phyloP scores from a whole-genome alignment of 2,113 vertebrate species.

The Nesoenas mayeri region DNA sequence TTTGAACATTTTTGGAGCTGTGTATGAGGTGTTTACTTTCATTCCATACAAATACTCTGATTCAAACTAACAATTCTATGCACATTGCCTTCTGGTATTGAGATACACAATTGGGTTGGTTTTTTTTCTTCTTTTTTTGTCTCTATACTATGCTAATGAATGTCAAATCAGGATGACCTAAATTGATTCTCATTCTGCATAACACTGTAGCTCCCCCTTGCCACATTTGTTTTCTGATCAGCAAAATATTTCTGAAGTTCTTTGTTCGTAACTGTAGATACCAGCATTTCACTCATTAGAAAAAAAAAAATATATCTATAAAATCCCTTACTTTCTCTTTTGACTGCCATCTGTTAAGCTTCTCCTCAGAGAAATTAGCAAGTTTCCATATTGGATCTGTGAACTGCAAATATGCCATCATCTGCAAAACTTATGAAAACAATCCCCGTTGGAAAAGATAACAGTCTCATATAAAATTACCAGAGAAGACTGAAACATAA shows the following conservation, averaged over 20 bases:
- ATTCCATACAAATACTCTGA: background rate
- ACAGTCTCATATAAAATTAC: background rate
- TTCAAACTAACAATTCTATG: background rate
- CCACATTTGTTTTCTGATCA: background rate
- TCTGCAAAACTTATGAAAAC: background rate
- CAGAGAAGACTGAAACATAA: background rate
- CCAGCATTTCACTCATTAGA: background rate
- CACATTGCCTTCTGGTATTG: background rate
- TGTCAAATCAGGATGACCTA: background rate
- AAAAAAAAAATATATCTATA: background rate
- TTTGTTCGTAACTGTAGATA: background rate
- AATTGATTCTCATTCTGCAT: background rate
- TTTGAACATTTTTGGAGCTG: background rate
- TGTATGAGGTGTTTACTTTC: background rate
- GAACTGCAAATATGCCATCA: background rate
- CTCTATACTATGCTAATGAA: background rate
- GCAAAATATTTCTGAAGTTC: background rate
- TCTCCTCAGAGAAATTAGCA: conserved; percentile 3
- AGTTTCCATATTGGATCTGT: background rate
- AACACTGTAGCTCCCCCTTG: background rate
- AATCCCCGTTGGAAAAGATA: background rate
- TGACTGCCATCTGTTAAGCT: conserved; percentile 2
- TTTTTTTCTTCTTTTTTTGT: background rate
- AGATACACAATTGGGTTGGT: no score
- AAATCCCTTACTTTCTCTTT: background rate